Conservation (phyloP, 2,113 vertebrate species). For the Leptobrachium leishanense region DNA sequence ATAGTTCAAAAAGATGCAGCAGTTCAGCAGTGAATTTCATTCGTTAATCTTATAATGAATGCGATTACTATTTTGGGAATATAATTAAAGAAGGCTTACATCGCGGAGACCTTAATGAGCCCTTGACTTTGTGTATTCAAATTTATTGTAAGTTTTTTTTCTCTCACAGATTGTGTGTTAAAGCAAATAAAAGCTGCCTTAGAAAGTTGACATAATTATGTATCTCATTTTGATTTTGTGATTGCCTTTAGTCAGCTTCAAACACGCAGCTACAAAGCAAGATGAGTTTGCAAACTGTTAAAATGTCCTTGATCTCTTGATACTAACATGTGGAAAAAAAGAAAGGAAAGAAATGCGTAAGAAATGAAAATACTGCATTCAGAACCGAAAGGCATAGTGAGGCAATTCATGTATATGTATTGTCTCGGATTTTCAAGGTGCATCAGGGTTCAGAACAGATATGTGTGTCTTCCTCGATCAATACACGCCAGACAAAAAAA, state of each 20-base stretch:
- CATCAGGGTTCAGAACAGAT: neutral
- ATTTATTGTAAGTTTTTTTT: neutral
- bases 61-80: neutral
- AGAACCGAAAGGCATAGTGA: neutral
- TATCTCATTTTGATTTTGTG: neutral
- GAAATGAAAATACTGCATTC: neutral
- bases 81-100: neutral
- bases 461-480: neutral
- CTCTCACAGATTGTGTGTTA: neutral
- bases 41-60: neutral
- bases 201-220: neutral
- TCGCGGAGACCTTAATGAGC: neutral
- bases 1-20: no score
- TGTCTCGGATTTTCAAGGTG: slow-evolving; percentile 6
- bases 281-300: slow-evolving; percentile 1
- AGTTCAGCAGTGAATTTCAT: neutral
- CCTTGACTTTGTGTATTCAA: slow-evolving; percentile 10
- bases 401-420: neutral
- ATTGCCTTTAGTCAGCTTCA: slow-evolving; percentile 3
- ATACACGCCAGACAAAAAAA: neutral
- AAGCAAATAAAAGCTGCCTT: neutral
- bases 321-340: neutral
- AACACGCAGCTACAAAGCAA: neutral
- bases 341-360: neutral
- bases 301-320: slow-evolving; percentile 33